Evolutionary conservation across 2,113 vertebrate genomes (phyloP), one percentile per base, ranked within the genome.

Genomic region (Chionodraco myersi): DNA sequence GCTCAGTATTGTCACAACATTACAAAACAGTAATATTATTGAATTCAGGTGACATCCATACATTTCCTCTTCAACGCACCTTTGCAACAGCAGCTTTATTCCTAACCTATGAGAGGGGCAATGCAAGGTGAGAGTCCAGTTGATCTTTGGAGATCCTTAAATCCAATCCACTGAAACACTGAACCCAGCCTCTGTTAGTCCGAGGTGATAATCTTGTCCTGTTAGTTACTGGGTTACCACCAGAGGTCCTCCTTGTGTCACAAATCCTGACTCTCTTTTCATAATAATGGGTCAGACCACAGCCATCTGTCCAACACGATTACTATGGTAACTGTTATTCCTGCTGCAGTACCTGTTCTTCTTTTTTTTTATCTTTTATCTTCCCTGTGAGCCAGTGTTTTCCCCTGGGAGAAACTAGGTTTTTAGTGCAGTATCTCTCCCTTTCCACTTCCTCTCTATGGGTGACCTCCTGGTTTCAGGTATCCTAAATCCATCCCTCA

Each of bases 231-330:
- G 2, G 1, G 5, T 1, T 0, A 57, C 86, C 90, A 80, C 83
- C 82, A 91, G 89, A 78, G 87, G 91, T 87, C 89, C 45, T 34
- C 15, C 6, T 79, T 49, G 47, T 71, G 14, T 79, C 49, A 75
- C 69, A 66, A 65, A 86, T 70, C 21, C 15, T 16, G 58, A 34
- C 47, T 77, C 4, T 10, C 65, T 30, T 62, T 15, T 11, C 13
- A 65, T 0, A 47, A 3, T 6, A 21, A 10, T 4, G 3, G 13
- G 7, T 18, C 6, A 11, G 48, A 21, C 54, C 7, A 10, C 18
- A 65, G 23, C 23, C 36, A 10, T 44, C n/a, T 14, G 8, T 51
- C 3, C 6, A 57, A 30, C 44, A 41, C 18, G 34, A 67, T 84
- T 75, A 63, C 69, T 60, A 78, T 75, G 73, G 61, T 65, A 77